Evolutionary conservation across 2,888 invertebrate genomes (phyloP).

Genomic region (Bibio marci): DNA sequence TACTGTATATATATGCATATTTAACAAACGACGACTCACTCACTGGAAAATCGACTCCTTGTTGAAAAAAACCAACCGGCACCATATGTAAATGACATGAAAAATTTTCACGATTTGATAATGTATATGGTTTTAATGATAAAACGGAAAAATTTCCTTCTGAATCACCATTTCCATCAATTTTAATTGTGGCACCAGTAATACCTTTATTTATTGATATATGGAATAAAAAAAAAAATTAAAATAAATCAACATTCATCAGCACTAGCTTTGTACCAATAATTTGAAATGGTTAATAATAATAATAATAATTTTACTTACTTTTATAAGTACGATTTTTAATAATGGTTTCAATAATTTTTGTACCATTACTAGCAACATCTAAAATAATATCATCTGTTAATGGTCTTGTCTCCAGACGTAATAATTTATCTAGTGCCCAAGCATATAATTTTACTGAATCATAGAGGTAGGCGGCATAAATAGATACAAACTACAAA

Average conservation of each 20-base stretch:
- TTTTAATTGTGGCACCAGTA: conserved; percentile 79
- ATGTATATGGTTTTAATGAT: conserved; percentile 46
- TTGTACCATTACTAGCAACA: conserved; percentile 68
- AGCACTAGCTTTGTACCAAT: background rate
- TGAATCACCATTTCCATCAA: conserved; percentile 87
- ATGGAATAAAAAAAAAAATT: background rate
- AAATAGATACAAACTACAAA: conserved; percentile 68
- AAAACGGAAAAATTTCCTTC: conserved; percentile 94
- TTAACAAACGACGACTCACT: conserved; percentile 45
- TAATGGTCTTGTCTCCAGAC: conserved; percentile 33
- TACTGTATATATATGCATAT: too few species aligned
- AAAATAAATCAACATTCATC: background rate
- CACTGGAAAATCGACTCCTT: conserved; percentile 59
- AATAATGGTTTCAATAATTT: conserved; percentile 74
- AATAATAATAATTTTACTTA: conserved; percentile 33
- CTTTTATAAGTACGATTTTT: conserved; percentile 71
- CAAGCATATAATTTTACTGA: conserved; percentile 81
- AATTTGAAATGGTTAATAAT: background rate
- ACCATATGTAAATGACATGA: conserved; percentile 63
- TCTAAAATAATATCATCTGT: conserved; percentile 45
- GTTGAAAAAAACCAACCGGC: conserved; percentile 69
- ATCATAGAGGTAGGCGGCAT: conserved; percentile 90
- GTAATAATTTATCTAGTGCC: conserved; percentile 61
- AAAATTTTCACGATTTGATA: conserved; percentile 33
- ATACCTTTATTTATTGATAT: conserved; percentile 45